Evolutionary conservation across 2,797 vertebrate genomes (phyloP).

Genomic region (Enoplosus armatus): DNA sequence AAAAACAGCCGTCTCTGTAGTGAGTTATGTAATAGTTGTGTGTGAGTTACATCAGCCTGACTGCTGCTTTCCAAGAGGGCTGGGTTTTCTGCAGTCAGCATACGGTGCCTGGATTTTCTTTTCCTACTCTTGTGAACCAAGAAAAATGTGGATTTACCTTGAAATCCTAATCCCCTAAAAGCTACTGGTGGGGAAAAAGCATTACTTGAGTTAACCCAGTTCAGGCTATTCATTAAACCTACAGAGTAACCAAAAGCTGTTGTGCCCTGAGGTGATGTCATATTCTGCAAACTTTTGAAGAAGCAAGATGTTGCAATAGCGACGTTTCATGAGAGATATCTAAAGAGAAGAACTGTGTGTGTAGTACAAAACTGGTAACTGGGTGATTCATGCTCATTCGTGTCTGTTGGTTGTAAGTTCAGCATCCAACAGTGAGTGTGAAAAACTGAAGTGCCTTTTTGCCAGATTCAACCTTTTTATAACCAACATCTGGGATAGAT

Average conservation of each 20-base stretch:
- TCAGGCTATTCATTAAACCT: neutral
- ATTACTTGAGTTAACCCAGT: neutral
- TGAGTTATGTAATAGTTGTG: constrained; percentile 60
- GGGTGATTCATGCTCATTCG: neutral
- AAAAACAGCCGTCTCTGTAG: constrained; percentile 20
- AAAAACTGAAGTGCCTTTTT: neutral
- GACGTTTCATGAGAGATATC: constrained; percentile 1
- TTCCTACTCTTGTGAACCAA: constrained; percentile 12
- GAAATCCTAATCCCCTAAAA: constrained; percentile 45
- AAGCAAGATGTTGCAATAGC: constrained; percentile 9
- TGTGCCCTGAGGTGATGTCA: constrained; percentile 24
- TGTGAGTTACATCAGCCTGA: constrained; percentile 70
- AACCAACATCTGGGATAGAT: constrained; percentile 25
- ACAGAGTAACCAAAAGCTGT: neutral
- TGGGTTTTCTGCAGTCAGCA: constrained; percentile 37
- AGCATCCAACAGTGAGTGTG: neutral
- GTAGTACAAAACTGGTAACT: neutral
- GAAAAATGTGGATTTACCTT: constrained; percentile 28
- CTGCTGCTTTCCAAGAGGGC: constrained; percentile 51
- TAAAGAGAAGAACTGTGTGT: neutral
- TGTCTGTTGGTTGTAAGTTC: neutral
- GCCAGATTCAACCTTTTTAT: constrained; percentile 24
- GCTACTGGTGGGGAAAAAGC: neutral
- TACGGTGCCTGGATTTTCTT: neutral
- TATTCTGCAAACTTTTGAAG: constrained; percentile 10